These are phyloP conservation scores for Ophion costatus DNA, from an alignment of 2,888 invertebrate genomes.

Conservation along the genomic window DNA sequence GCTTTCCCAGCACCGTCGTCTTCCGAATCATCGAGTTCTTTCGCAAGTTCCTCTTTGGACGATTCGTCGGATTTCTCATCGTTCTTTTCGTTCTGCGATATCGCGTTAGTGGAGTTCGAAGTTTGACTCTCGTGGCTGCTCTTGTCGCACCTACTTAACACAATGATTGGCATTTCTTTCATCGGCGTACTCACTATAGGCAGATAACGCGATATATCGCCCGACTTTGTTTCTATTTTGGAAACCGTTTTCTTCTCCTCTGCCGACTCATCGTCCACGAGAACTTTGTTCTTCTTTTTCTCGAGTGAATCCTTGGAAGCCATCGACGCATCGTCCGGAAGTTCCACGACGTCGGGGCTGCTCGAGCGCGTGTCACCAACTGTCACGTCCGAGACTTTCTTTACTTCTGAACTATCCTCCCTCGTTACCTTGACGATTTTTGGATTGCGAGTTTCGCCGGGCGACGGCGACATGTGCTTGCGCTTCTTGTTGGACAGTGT, in stretches of 20 bases:
- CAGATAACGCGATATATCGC: slow-evolving; percentile 64
- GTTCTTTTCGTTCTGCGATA: background rate
- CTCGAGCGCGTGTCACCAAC: slow-evolving; percentile 27
- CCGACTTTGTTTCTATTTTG: slow-evolving; percentile 63
- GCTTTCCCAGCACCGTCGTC: slow-evolving; percentile 64
- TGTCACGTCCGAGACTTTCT: background rate
- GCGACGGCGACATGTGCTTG: slow-evolving; percentile 74
- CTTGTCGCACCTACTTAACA: slow-evolving; percentile 73
- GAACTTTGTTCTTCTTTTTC: slow-evolving; percentile 9
- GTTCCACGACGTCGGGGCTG: slow-evolving; percentile 31
- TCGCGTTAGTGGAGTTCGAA: slow-evolving; percentile 9
- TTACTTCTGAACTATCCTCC: slow-evolving; percentile 70
- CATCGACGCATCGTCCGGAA: slow-evolving; percentile 30
- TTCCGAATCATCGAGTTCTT: slow-evolving; percentile 66
- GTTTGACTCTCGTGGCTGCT: slow-evolving; percentile 48
- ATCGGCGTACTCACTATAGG: slow-evolving; percentile 62
- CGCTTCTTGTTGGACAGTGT: slow-evolving; percentile 75
- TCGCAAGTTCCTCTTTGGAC: slow-evolving; percentile 60
- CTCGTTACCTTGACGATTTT: slow-evolving; percentile 75
- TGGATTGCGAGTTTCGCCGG: slow-evolving; percentile 70
- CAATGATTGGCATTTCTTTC: slow-evolving; percentile 68
- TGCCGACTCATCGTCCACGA: slow-evolving; percentile 43
- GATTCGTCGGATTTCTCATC: slow-evolving; percentile 60
- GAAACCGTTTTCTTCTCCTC: slow-evolving; percentile 64
- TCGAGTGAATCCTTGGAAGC: slow-evolving; percentile 33